Conservation (phyloP, 2,888 invertebrate species). For the Drosophila stalkeri region DNA sequence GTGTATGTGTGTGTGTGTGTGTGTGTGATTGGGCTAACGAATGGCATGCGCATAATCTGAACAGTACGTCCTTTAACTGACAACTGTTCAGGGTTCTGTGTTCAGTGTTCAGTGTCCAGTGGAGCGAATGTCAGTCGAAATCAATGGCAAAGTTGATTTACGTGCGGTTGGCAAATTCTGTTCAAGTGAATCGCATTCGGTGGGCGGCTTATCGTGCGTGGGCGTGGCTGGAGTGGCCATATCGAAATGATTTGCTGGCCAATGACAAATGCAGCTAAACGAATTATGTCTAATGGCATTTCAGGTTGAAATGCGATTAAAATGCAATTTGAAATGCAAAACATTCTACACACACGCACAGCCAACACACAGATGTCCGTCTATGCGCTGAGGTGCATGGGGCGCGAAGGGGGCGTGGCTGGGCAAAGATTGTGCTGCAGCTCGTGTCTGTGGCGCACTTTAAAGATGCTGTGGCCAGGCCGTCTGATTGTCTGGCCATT, state of each 20-base stretch:
- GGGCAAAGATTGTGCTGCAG: slow-evolving; percentile 26
- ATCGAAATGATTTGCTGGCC: slow-evolving; percentile 63
- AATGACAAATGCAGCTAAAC: slow-evolving; percentile 77
- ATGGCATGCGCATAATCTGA: slow-evolving; percentile 70
- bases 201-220: slow-evolving; percentile 18
- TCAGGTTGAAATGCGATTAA: slow-evolving; percentile 81
- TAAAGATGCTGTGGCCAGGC: slow-evolving; percentile 43
- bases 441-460: slow-evolving; percentile 48
- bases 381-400: slow-evolving; percentile 15
- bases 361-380: slow-evolving; percentile 16
- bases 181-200: slow-evolving; percentile 57
- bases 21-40: slow-evolving; percentile 35
- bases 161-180: slow-evolving; percentile 74
- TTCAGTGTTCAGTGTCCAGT: slow-evolving; percentile 20
- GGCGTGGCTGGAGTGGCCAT: slow-evolving; percentile 43
- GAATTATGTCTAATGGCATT: slow-evolving; percentile 80
- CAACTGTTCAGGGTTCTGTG: slow-evolving; percentile 35
- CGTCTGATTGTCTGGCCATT: slow-evolving; percentile 24
- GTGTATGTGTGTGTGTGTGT: slow-evolving; percentile 37
- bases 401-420: background rate
- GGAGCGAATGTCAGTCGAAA: slow-evolving; percentile 55
- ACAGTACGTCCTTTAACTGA: slow-evolving; percentile 55
- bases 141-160: slow-evolving; percentile 78
- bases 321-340: slow-evolving; percentile 80
- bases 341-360: slow-evolving; percentile 56